phyloP scores from a whole-genome alignment of 1,140 invertebrate genomes.

The Stegodyphus mimosarum region DNA sequence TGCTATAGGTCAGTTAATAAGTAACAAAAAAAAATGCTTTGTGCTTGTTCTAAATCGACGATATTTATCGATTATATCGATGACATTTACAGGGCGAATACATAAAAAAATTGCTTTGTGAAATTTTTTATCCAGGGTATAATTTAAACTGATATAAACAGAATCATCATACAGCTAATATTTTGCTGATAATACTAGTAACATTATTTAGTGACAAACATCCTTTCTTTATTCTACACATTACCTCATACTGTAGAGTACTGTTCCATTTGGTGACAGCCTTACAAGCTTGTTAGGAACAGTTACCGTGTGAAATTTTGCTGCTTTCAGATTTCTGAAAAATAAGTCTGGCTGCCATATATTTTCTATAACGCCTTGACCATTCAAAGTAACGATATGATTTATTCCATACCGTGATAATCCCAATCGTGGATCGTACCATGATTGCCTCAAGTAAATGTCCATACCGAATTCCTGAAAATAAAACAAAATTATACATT shows the following conservation, averaged over 20 bases:
- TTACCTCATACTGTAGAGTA: constrained; percentile 70
- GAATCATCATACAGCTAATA: too few species aligned
- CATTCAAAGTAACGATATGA: constrained; percentile 60
- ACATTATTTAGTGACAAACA: too few species aligned
- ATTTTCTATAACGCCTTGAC: constrained; percentile 64
- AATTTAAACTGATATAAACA: too few species aligned
- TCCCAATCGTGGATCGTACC: constrained; percentile 66
- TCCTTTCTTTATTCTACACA: too few species aligned
- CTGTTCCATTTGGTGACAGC: constrained; percentile 66
- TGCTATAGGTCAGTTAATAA: too few species aligned
- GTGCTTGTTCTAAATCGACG: too few species aligned
- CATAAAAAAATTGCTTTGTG: too few species aligned
- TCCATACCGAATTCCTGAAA: constrained; percentile 68
- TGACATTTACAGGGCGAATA: too few species aligned
- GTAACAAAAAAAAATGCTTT: too few species aligned
- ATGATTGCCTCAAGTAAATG: constrained; percentile 67
- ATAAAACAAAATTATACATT: background rate
- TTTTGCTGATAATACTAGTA: too few species aligned
- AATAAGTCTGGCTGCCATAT: constrained; percentile 70
- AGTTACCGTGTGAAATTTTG: constrained; percentile 69
- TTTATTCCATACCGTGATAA: constrained; percentile 56
- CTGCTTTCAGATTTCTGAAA: constrained; percentile 70
- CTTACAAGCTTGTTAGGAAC: constrained; percentile 69
- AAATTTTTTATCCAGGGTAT: too few species aligned
- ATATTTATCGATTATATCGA: too few species aligned